Conservation (phyloP, 2,888 invertebrate genomes). For the Autographa gamma region DNA sequence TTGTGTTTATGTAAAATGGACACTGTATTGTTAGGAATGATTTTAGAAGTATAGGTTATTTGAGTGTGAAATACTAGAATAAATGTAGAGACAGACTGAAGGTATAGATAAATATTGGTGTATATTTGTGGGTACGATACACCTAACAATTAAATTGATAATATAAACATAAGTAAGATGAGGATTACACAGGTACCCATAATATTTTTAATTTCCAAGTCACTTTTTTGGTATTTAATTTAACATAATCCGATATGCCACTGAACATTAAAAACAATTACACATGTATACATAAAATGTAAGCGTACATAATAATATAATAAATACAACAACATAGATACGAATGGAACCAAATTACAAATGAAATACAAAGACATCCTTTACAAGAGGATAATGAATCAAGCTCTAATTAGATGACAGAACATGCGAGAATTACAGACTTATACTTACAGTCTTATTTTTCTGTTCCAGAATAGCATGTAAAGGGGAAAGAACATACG, state of each 20-base stretch:
- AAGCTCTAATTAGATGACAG: slow-evolving; percentile 20
- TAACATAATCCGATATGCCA: too few species aligned
- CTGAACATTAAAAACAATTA: too few species aligned
- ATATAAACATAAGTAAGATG: too few species aligned
- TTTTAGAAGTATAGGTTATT: too few species aligned
- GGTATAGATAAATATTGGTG: too few species aligned
- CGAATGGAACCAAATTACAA: neutral
- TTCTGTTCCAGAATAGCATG: slow-evolving; percentile 59
- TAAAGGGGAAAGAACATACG: slow-evolving; percentile 54
- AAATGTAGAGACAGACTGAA: too few species aligned
- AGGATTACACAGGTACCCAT: too few species aligned
- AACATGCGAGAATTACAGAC: slow-evolving; percentile 11
- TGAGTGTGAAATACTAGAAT: too few species aligned
- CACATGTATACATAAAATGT: neutral
- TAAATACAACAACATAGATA: neutral
- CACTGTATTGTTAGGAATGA: neutral
- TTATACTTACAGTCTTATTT: slow-evolving; percentile 59
- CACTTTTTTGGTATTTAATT: too few species aligned
- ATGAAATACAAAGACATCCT: neutral
- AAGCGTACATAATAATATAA: neutral
- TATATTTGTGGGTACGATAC: too few species aligned
- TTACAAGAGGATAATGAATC: neutral
- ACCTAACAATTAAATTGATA: too few species aligned
- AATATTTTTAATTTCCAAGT: too few species aligned
- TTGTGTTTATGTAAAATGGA: neutral